Evolutionary conservation across 1,140 invertebrate genomes (phyloP).

Genomic region (Mizuhopecten yessoensis): DNA sequence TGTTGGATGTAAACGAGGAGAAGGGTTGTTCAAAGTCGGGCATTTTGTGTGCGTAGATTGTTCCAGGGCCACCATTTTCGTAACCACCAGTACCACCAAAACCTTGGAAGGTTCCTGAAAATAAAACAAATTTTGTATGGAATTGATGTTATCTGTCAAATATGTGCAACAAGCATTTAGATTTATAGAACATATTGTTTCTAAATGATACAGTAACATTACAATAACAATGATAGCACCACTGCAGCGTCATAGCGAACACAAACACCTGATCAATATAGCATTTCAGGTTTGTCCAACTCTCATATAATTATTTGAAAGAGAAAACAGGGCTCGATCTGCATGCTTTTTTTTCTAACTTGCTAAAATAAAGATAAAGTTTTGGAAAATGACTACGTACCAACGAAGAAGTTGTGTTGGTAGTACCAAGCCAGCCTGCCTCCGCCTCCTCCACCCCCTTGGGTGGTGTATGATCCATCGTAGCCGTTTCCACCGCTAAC

Average conservation of each 20-base stretch:
- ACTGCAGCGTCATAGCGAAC: too few relatives aligned
- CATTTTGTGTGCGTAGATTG: slow-evolving; percentile 74
- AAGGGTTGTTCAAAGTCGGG: slow-evolving; percentile 47
- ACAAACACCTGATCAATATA: too few relatives aligned
- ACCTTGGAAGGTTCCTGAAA: slow-evolving; percentile 70
- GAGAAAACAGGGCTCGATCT: too few relatives aligned
- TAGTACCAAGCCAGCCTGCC: slow-evolving; percentile 75
- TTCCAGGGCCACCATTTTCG: slow-evolving; percentile 76
- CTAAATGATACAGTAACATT: too few relatives aligned
- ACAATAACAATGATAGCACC: too few relatives aligned
- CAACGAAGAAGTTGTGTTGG: slow-evolving; percentile 75
- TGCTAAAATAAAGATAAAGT: neutral
- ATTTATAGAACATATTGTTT: too few relatives aligned
- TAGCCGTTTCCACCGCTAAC: slow-evolving; percentile 72
- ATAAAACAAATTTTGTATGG: neutral
- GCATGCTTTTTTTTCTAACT: too few relatives aligned
- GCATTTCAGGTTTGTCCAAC: too few relatives aligned
- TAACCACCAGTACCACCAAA: slow-evolving; percentile 69
- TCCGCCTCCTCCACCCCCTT: slow-evolving; percentile 75
- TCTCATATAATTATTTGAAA: too few relatives aligned
- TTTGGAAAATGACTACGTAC: slow-evolving; percentile 59
- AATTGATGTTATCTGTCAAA: neutral
- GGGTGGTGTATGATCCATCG: slow-evolving; percentile 55
- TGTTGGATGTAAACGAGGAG: slow-evolving; percentile 63
- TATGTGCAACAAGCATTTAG: too few relatives aligned